phyloP scores from a whole-genome alignment of 2,113 vertebrate species.

The Macrotus californicus region DNA sequence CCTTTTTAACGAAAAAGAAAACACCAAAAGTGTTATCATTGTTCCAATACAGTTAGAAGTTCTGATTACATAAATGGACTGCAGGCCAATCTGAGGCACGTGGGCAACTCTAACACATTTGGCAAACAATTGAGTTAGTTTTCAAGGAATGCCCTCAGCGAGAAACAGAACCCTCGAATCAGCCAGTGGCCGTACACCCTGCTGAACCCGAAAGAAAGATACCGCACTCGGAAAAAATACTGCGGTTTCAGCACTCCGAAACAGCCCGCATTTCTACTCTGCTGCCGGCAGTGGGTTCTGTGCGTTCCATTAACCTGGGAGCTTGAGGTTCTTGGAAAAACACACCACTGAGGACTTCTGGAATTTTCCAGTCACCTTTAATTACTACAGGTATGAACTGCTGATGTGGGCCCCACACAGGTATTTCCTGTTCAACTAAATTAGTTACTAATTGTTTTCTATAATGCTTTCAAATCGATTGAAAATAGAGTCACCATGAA shows the following conservation, averaged over 20 bases:
- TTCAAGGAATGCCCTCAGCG: slow-evolving; percentile 51
- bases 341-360: neutral
- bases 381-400: neutral
- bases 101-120: neutral
- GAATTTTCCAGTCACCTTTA: neutral
- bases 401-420: neutral
- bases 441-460: slow-evolving; percentile 4
- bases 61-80: neutral
- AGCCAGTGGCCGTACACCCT: neutral
- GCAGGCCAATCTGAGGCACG: neutral
- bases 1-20: slow-evolving; percentile 16
- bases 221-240: neutral
- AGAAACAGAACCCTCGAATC: slow-evolving; percentile 61
- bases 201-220: neutral
- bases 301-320: neutral
- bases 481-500: neutral
- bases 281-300: neutral
- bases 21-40: neutral
- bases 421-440: neutral
- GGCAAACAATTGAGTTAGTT: slow-evolving; percentile 50
- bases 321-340: neutral
- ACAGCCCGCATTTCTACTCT: neutral
- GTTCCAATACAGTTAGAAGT: neutral
- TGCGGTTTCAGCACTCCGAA: neutral
- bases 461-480: neutral